A percentile compares a stretch with the other conserved stretches of the same genome.
Evolutionary conservation across 2,888 invertebrate genomes (phyloP).

Genomic region (Sepioteuthis lessoniana): DNA sequence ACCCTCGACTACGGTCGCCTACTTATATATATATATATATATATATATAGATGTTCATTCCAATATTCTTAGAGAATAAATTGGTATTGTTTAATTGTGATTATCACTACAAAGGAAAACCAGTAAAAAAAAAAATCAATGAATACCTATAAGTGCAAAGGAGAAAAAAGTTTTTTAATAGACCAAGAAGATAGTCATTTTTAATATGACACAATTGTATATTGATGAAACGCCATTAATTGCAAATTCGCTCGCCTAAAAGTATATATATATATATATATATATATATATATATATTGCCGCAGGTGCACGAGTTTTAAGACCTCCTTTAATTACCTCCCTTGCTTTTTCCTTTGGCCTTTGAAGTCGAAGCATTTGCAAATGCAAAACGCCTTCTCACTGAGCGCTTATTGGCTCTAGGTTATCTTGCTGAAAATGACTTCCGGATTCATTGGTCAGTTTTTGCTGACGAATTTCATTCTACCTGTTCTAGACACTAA

Average conservation of each 20-base stretch:
- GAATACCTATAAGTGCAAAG: background rate
- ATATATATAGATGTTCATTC: background rate
- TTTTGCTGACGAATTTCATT: background rate
- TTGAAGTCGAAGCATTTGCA: background rate
- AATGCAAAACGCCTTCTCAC: background rate
- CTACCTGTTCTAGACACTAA: background rate
- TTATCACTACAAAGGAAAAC: background rate
- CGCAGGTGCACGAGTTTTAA: background rate
- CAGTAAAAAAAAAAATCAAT: background rate
- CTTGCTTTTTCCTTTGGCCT: background rate
- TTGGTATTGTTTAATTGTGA: background rate
- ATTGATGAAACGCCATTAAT: background rate
- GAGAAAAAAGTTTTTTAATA: background rate
- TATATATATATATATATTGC: too few species aligned
- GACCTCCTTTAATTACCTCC: background rate
- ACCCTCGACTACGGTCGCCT: too few species aligned
- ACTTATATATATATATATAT: too few species aligned
- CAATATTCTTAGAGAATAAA: background rate
- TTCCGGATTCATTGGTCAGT: background rate
- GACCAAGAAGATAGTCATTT: background rate
- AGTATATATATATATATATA: too few species aligned
- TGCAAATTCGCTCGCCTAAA: background rate
- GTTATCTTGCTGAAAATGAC: background rate
- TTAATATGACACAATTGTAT: background rate
- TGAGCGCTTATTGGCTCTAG: background rate